Base-by-base conservation (phyloP, 1,140 invertebrate genomes). In the Drosophila quadrilineata region DNA sequence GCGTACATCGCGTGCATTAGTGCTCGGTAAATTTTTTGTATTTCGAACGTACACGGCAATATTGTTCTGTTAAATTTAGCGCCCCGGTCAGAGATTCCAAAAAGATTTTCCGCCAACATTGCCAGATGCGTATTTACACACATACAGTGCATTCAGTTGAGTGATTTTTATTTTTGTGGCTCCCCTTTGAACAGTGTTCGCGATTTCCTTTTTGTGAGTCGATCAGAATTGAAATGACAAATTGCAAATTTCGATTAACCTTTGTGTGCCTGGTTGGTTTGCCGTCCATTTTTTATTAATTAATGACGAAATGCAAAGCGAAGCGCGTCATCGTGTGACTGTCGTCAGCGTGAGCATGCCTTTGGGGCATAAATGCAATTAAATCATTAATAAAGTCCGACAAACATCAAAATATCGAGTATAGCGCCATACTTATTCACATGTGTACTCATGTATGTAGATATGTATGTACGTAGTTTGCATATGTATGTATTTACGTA, bases 351-450 rank as follows among this genome's bases (percentile, higher is more conserved):
- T 54, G 75, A 59, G 73, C 75, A 65, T 45, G 75, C 75, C 75
- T 74, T 54, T 57, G 71, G 48, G 75, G 59, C 73, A 82, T 62
- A 85, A 73, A 85, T 77, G 77, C 77, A 82, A 82, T 82, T 82
- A 82, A 84, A 82, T 77, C 69, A 85, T 82, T 82, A 82, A 82
- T 82, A 82, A 77, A 84, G 65, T 52, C 73, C 63, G 77, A 82
- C 74, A 82, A 85, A 77, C 68, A 85, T 73, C 65, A 63, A 26
- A 66, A 84, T 45, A 43, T 64, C 43, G 52, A 29, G 41, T 29
- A 64, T 62, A 67, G 29, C 26, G 48, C 48, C 26, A 17, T 36
- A 19, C 17, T 35, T 57, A 40, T 19, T 41, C 28, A 68, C 26
- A 56, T n/a, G 26, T 19, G 40, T 9, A 52, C 35, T 26, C n/a